Base-by-base conservation (phyloP, 2,113 vertebrate genomes). In the Plectropomus leopardus region DNA sequence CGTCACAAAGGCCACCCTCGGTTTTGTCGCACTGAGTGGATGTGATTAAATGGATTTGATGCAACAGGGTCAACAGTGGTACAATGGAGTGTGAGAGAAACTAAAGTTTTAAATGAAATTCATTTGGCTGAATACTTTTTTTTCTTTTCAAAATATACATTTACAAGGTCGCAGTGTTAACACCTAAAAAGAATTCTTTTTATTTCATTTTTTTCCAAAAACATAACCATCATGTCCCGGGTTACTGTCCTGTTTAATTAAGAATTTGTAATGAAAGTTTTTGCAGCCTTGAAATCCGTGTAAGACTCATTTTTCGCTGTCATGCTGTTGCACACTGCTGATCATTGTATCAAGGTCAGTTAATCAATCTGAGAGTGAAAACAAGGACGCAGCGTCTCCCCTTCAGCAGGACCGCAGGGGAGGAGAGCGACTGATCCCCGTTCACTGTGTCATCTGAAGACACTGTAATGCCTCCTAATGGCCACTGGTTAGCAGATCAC, bases 11-110 rank as follows among this genome's bases (percentile, higher is more conserved):
- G 78, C 77, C 78, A 50, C 54, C 64, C 75, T 74, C 59, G 71
- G 81, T 79, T 76, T 64, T 72, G 59, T 45, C 11, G 59, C 70
- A 17, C 65, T 71, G 79, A 86, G 86, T 81, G 67, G 72, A 74
- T 78, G 77, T 89, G 58, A 85, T 88, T 82, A 73, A 86, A 82
- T 77, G 66, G 70, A 67, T 84, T 83, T 75, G 60, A 82, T 66
- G 71, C 72, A 84, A 63, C 50, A 78, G 72, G 88, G 82, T 88
- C 85, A 81, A 59, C 73, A 64, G 26, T 40, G 23, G 74, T 7
- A 78, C 45, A 30, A 40, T 34, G 34, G 44, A n/a, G 36, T 32
- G 34, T 9, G 30, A 53, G 34, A 28, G 72, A 83, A 40, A 51
- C 34, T 68, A 67, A 72, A 42, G 36, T 75, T 47, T 44, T 19